Percentiles rank a stretch among this genome's conserved stretches.
These are phyloP conservation scores for Incurvaria masculella DNA, from an alignment of 2,888 invertebrate species.

Conservation along the genomic window DNA sequence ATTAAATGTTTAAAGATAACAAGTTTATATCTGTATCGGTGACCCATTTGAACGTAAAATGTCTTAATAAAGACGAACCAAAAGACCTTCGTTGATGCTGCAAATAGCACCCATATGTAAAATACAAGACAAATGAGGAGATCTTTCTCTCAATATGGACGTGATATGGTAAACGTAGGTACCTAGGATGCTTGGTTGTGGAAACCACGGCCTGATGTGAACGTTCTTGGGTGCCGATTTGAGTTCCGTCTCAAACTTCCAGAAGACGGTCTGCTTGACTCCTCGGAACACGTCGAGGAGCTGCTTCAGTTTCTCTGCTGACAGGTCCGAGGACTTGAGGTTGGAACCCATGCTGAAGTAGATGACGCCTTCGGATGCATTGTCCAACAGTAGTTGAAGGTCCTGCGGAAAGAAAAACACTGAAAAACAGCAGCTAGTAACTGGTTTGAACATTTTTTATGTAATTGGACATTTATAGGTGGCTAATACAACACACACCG, in stretches of 20 bases:
- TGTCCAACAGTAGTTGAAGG: conserved; percentile 30
- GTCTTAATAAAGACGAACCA: no score
- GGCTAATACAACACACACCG: no score
- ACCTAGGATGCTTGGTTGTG: no score
- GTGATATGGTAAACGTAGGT: no score
- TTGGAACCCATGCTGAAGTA: conserved; percentile 43
- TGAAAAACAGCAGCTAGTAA: not conserved
- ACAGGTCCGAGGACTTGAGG: conserved; percentile 22
- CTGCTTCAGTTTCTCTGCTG: conserved; percentile 19
- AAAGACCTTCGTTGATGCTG: no score
- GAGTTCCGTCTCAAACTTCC: not conserved
- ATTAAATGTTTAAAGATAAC: no score
- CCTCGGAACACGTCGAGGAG: conserved; percentile 23
- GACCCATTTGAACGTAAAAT: no score
- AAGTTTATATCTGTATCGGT: no score
- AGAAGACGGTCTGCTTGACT: conserved; percentile 16
- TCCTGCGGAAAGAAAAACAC: conserved; percentile 23
- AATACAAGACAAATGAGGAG: no score
- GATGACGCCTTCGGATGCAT: conserved; percentile 28
- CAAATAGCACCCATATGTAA: no score
- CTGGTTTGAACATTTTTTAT: not conserved
- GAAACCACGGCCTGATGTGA: no score
- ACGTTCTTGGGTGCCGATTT: not conserved
- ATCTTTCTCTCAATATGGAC: no score
- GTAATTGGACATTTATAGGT: not conserved